Evolutionary conservation across 37 sponge, comb jelly and placozoan species (phyloP).

Genomic region (Aphrocallistes beatrix): DNA sequence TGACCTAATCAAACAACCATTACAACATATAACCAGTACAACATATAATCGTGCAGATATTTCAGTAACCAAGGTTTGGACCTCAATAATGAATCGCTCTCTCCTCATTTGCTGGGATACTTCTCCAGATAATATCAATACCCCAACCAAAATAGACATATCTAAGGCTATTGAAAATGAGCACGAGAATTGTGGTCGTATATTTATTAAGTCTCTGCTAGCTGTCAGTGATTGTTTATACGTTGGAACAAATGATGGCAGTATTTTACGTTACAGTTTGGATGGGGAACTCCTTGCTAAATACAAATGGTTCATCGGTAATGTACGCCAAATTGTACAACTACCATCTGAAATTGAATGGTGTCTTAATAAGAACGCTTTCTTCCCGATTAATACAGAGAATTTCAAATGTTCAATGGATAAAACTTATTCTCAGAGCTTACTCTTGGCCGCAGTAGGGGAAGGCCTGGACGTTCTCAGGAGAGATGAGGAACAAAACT

Average conservation of each 20-base stretch:
- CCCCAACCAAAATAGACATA: neutral
- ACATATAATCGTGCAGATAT: neutral
- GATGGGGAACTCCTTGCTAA: neutral
- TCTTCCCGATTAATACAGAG: neutral
- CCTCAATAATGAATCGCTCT: constrained; percentile 5
- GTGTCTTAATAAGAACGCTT: neutral
- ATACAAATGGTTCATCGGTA: neutral
- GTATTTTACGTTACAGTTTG: neutral
- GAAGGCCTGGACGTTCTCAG: neutral
- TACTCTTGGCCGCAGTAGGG: neutral
- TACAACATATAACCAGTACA: neutral
- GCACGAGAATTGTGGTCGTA: neutral
- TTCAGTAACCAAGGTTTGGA: neutral
- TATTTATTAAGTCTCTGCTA: neutral
- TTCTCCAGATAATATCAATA: neutral
- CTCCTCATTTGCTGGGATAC: neutral
- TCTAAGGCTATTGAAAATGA: neutral
- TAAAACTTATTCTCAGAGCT: neutral
- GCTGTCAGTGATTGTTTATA: neutral
- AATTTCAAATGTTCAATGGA: neutral
- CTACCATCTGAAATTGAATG: neutral
- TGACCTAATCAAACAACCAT: neutral
- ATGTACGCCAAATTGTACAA: neutral
- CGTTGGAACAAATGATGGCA: neutral
- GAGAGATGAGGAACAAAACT: neutral